A percentile compares a stretch with the other conserved stretches of the same genome.
phyloP scores from a whole-genome alignment of 92 coral and sea anemone species.

The Pocillopora meandrina region DNA sequence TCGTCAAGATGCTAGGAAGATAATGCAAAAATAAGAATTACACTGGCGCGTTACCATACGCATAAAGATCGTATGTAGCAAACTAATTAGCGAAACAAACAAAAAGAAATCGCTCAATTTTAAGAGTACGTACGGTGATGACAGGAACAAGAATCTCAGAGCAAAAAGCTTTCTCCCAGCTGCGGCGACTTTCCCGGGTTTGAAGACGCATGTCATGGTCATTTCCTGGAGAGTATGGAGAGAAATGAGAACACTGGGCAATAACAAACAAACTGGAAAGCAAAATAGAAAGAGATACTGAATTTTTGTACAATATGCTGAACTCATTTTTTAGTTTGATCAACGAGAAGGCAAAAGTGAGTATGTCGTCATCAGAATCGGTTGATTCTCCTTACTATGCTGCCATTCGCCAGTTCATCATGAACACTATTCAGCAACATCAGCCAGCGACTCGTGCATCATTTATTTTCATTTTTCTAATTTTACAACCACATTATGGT shows the following conservation, averaged over 20 bases:
- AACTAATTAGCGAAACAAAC: background rate
- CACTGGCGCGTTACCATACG: background rate
- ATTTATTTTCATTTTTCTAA: no score
- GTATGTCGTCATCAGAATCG: no score
- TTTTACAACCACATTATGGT: no score
- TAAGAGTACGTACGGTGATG: slow-evolving; percentile 30
- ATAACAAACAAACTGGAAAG: background rate
- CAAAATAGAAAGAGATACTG: no score
- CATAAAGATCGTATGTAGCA: background rate
- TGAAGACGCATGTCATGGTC: slow-evolving; percentile 35
- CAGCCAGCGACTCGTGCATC: no score
- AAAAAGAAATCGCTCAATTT: background rate
- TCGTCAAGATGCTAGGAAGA: slow-evolving; percentile 25
- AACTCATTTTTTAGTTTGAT: no score
- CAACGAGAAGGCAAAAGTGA: no score
- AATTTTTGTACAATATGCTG: no score
- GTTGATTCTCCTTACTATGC: no score
- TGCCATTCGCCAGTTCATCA: no score
- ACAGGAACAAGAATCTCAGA: slow-evolving; percentile 46
- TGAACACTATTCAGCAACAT: no score
- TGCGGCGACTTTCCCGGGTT: slow-evolving; percentile 47
- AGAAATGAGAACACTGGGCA: background rate
- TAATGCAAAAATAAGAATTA: background rate
- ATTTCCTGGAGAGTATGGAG: background rate
- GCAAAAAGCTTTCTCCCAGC: slow-evolving; percentile 61